These are phyloP conservation scores for Periplaneta americana DNA, from an alignment of 1,140 invertebrate genomes.

Conservation along the genomic window DNA sequence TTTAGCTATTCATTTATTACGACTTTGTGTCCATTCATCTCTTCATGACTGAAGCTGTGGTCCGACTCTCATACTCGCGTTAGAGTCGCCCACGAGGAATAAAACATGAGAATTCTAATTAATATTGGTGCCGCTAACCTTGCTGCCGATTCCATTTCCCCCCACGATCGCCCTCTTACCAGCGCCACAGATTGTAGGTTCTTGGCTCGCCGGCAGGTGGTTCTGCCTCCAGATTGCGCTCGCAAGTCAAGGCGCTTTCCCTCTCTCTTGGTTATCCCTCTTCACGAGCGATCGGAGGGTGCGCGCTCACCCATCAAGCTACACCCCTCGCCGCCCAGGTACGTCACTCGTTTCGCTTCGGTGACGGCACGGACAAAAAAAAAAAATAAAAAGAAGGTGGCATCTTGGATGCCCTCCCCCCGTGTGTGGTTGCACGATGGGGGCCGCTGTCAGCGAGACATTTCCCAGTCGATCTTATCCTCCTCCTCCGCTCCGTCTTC, in stretches of 20 bases:
- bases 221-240: background rate
- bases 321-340: background rate
- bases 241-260: background rate
- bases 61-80: too few species aligned
- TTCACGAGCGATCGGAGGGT: background rate
- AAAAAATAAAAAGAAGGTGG: background rate
- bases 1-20: too few species aligned
- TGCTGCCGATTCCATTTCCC: background rate
- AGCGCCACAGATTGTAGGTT: background rate
- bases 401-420: background rate
- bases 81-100: too few species aligned
- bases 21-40: too few species aligned
- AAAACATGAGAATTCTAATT: too few species aligned
- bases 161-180: background rate
- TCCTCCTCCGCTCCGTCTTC: background rate
- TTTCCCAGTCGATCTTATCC: conserved; percentile 18
- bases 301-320: conserved; percentile 2
- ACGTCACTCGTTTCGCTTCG: background rate
- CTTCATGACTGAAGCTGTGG: too few species aligned
- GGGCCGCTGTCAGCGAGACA: conserved; percentile 16
- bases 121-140: too few species aligned
- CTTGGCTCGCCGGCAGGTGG: background rate
- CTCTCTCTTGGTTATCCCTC: background rate
- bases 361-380: background rate
- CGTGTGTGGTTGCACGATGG: background rate